Evolutionary conservation across 2,113 vertebrate genomes (phyloP), one percentile per base, ranked within the genome.

Genomic region (Rhabdomys dilectus): DNA sequence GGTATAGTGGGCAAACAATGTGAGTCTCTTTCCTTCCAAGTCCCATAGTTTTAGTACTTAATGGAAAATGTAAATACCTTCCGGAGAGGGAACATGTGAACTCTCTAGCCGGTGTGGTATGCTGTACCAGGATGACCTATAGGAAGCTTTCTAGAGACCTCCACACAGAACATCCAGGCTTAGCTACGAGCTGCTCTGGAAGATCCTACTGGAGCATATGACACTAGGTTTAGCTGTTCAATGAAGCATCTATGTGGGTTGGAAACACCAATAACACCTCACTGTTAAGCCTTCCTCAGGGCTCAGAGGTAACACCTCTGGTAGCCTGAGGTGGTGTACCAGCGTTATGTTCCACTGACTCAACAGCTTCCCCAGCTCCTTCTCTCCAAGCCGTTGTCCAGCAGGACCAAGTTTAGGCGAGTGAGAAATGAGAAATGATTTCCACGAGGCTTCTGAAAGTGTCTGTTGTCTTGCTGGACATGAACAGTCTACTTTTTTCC

Each of bases 151-250:
- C 9, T 1, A 34, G 64, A 7, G 53, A 8, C 24, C 62, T 62
- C 1, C 0, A 19, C 0, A 24, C 26, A 45, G 48, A 7, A 22
- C 3, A 1, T 3, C 1, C 39, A 21, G 34, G n/a, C 24, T 6
- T 29, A 10, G 10, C n/a, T 29, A 26, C 68, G 42, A 11, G 68
- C n/a, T 42, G n/a, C 53, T 0, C 73, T 0, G 7, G 73, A 86
- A 31, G 64, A 22, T 24, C 7, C 86, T 36, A 15, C 4, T 19
- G 24, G 19, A 34, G 72, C 7, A 7, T 0, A 21, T 2, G 0
- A 66, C 2, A 1, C 31, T 70, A 16, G 85, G 51, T 0, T 36
- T 66, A 81, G 26, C 70, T 11, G 12, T 29, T 39, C 26, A 45
- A 10, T 9, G 8, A 0, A 3, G 9, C 51, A n/a, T 76, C 84